Conservation (phyloP, 2,113 vertebrate species). For the Etia nguti region DNA sequence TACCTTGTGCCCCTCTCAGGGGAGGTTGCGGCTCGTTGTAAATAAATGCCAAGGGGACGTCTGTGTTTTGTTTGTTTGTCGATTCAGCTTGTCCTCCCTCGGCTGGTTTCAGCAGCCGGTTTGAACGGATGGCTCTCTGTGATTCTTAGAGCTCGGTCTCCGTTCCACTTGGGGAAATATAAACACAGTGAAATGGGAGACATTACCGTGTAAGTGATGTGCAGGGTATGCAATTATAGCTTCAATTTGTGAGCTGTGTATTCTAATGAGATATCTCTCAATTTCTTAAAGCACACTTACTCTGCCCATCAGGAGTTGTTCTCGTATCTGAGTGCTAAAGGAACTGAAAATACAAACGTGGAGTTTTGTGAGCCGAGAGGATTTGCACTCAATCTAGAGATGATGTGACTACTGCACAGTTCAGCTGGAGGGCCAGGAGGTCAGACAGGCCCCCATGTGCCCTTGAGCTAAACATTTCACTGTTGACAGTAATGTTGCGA, state of each 20-base stretch:
- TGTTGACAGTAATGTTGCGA: not conserved
- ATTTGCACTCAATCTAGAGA: not conserved
- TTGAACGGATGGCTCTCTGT: not conserved
- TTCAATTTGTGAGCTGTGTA: constrained; percentile 2
- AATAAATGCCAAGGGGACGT: constrained; percentile 47
- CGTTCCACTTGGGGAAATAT: not conserved
- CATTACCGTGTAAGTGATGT: constrained; percentile 12
- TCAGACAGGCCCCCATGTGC: not conserved
- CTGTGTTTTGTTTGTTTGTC: constrained; percentile 43
- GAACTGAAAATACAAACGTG: not conserved
- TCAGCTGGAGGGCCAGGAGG: not conserved
- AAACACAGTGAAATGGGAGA: constrained; percentile 19
- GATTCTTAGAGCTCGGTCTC: not conserved
- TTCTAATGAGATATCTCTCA: constrained; percentile 29
- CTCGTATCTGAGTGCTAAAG: not conserved
- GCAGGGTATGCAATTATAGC: constrained; percentile 8
- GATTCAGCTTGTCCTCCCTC: not conserved
- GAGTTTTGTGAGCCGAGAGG: not conserved
- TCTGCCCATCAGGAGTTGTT: not conserved
- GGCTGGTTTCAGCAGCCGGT: not conserved
- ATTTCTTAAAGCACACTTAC: not conserved
- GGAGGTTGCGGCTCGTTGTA: constrained; percentile 50
- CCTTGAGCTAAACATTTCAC: constrained; percentile 5
- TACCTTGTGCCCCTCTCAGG: constrained; percentile 40
- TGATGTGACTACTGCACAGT: not conserved